Evolutionary conservation across 2,888 invertebrate genomes (phyloP), one percentile per base, ranked within the genome.

Genomic region (Caenorhabditis sp.): DNA sequence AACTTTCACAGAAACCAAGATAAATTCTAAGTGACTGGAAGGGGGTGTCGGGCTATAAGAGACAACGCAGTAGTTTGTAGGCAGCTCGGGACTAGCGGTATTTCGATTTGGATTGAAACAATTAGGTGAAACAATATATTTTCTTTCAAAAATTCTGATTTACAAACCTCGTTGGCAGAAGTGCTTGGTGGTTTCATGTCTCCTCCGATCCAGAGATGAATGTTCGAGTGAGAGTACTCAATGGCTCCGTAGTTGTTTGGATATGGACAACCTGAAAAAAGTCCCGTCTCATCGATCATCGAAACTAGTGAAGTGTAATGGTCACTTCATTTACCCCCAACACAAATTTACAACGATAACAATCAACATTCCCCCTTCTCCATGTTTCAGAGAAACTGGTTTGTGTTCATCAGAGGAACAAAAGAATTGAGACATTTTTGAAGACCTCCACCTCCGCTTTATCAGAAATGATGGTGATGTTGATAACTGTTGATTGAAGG

Each of bases 191-290:
- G 88, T 61, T 87, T 86, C 87, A 88, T 87, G 72, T 88, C 88
- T 51, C 88, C 88, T 59, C 88, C 87, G 22, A 89, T 82, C 85
- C 86, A 89, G 38, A 88, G 85, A 85, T 91, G 91, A 51, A 91
- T 90, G 85, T 92, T 91, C 47, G 91, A 90, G 85, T 91, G 91
- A 24, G 88, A 86, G 82, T 91, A 91, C 74, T 91, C 91, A 28
- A 91, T 76, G 14, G 91, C 91, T 70, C 88, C 88, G 74, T 89
- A 91, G 88, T 91, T 91, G 80, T 88, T 88, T 31, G 90, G 91
- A 82, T 88, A 91, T 2, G 91, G 91, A 59, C 91, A 91, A 26
- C 90, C 91, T 90, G 79, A 14, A 88, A 63, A 41, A 41, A 24
- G 14, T 63, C 44, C 44, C 63, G 63, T 63, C 44, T 44, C 14